Evolutionary conservation across 2,113 vertebrate species (phyloP).

Genomic region (Piaya cayana): DNA sequence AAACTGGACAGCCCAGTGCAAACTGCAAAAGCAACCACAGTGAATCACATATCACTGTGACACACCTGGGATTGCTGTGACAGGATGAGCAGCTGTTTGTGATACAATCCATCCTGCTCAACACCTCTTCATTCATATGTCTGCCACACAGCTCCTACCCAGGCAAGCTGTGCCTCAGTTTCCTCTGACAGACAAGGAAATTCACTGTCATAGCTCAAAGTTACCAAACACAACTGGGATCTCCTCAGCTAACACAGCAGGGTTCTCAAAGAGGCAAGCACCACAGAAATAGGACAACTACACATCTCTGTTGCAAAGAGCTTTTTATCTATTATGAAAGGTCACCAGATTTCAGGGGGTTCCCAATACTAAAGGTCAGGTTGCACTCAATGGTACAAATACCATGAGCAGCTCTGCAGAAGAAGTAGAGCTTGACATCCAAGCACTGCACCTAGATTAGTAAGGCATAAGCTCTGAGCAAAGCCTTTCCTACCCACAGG

Average conservation of each 20-base stretch:
- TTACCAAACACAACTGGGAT: not conserved
- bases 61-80: not conserved
- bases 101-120: not conserved
- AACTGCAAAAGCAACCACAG: not conserved
- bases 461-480: not conserved
- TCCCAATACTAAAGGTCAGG: not conserved
- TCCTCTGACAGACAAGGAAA: not conserved
- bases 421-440: not conserved
- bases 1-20: not conserved
- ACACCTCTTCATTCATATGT: not conserved
- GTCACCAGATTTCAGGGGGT: not conserved
- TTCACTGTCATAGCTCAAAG: not conserved
- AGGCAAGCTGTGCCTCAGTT: not conserved
- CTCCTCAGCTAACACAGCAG: not conserved
- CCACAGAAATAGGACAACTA: not conserved
- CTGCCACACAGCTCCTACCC: not conserved
- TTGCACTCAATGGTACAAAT: not conserved
- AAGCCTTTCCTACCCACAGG: not conserved
- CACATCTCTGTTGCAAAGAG: not conserved
- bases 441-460: not conserved
- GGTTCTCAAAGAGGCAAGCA: not conserved
- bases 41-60: not conserved
- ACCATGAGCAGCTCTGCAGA: not conserved
- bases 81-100: not conserved
- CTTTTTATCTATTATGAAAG: not conserved